Evolutionary conservation across 2,113 vertebrate genomes (phyloP), one percentile per base, ranked within the genome.

Genomic region (Dipodomys stephensi): DNA sequence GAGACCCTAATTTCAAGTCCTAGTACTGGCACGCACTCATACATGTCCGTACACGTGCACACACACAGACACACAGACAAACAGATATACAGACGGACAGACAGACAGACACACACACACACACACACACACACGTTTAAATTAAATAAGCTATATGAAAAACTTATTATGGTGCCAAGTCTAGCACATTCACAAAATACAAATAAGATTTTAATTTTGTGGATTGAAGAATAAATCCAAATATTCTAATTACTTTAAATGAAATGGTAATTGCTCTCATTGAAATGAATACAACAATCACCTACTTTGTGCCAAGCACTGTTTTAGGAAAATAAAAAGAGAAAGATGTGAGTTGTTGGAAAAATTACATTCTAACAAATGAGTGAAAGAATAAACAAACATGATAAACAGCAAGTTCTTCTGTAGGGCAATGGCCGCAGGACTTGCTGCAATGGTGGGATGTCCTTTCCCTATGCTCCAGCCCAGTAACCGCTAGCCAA

Each of bases 121-220:
- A 12, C 49, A 49, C 49, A 49, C 49, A 49, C 49, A 11, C 49
- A 2, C 2, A 49, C 49, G 9, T 12, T 49, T 49, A 12, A 49
- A 49, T 49, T 9, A 94, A 81, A 83, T 60, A 83, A 87, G 35
- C 23, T 9, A 62, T 46, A 68, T 46, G 19, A 94, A 92, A 85
- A 73, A 86, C 49, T 49, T 49, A 49, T 9, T 20, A 35, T 19
- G 27, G 7, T 68, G 32, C 11, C 81, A 83, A 32, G 69, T 6
- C 28, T 25, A 81, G 32, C 44, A 76, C n/a, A 87, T 65, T 76
- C 28, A 25, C 44, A 77, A 53, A 68, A 71, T 25, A 11, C 9
- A 76, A 76, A 28, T 80, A 27, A 18, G 16, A 57, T 57, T 57
- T 57, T 57, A 57, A 57, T 57, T 39, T 87, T 57, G 62, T 76